phyloP scores from a whole-genome alignment of 2,888 invertebrate species.

The Drosophila mettleri region DNA sequence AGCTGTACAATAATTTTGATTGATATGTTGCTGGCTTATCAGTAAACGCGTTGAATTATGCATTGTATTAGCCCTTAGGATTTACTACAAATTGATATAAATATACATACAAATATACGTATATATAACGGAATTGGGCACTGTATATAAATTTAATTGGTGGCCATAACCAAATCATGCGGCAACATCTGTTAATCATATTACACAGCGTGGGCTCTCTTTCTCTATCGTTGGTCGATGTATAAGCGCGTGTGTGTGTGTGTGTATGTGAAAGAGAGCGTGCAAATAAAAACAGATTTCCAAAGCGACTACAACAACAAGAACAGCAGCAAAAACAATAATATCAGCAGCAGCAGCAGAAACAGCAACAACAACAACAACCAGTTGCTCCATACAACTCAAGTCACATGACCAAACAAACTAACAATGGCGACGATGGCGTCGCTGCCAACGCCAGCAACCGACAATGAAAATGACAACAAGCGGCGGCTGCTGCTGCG shows the following conservation, averaged over 20 bases:
- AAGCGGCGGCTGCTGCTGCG: constrained; percentile 23
- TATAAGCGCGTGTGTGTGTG: constrained; percentile 5
- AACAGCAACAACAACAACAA: constrained; percentile 55
- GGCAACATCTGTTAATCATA: constrained; percentile 69
- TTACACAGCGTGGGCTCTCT: constrained; percentile 55
- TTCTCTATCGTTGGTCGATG: constrained; percentile 8
- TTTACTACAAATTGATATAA: constrained; percentile 30
- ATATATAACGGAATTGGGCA: not conserved
- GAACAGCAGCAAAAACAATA: constrained; percentile 13
- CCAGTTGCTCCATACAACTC: constrained; percentile 77
- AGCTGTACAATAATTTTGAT: constrained; percentile 47
- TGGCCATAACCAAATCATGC: constrained; percentile 61
- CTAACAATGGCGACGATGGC: constrained; percentile 69
- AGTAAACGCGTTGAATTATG: constrained; percentile 45
- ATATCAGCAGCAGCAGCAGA: constrained; percentile 43
- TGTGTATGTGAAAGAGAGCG: constrained; percentile 67
- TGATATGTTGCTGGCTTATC: constrained; percentile 62
- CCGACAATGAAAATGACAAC: constrained; percentile 58
- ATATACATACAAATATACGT: not conserved
- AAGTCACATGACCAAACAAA: constrained; percentile 78
- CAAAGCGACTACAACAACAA: constrained; percentile 71
- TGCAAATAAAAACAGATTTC: constrained; percentile 78
- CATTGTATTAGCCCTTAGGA: constrained; percentile 61
- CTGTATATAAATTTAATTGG: constrained; percentile 38
- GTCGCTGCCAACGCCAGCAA: constrained; percentile 42